phyloP scores from a whole-genome alignment of 2,113 vertebrate genomes.

The Tympanuchus pallidicinctus region DNA sequence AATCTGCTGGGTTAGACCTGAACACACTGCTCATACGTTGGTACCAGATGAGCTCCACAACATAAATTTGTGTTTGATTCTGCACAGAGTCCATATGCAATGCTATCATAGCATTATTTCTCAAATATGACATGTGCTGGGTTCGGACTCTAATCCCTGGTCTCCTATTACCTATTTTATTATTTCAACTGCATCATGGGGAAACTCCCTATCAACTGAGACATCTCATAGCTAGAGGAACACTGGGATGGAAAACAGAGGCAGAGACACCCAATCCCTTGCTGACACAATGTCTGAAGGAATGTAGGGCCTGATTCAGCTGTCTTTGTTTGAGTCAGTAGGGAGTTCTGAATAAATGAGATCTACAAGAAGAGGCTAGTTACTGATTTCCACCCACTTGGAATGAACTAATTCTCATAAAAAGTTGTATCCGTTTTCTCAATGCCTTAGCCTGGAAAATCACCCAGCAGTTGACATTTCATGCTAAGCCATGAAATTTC shows the following conservation, averaged over 20 bases:
- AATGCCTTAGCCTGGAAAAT: not conserved
- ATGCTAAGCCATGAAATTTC: not conserved
- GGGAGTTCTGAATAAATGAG: conserved; percentile 57
- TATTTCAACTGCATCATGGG: conserved; percentile 67
- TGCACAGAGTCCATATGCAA: not conserved
- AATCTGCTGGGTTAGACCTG: not conserved
- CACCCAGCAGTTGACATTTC: conserved; percentile 3
- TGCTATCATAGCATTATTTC: conserved; percentile 38
- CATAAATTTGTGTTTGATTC: not conserved
- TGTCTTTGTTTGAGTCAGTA: conserved; percentile 64
- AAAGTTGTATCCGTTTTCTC: conserved; percentile 28
- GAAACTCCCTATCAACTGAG: conserved; percentile 62
- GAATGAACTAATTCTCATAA: conserved; percentile 39
- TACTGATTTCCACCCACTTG: conserved; percentile 56
- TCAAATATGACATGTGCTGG: conserved; percentile 54
- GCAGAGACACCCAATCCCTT: conserved; percentile 72
- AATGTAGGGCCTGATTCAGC: conserved; percentile 69
- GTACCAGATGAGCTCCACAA: not conserved
- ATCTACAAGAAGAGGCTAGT: conserved; percentile 44
- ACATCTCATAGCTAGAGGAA: conserved; percentile 59
- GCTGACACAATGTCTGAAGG: conserved; percentile 69
- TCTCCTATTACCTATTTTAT: conserved; percentile 70
- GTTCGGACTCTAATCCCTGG: conserved; percentile 54
- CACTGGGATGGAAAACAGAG: conserved; percentile 60
- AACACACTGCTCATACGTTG: not conserved